phyloP scores from a whole-genome alignment of 2,888 invertebrate species.

The Chalcosyrphus nemorum region DNA sequence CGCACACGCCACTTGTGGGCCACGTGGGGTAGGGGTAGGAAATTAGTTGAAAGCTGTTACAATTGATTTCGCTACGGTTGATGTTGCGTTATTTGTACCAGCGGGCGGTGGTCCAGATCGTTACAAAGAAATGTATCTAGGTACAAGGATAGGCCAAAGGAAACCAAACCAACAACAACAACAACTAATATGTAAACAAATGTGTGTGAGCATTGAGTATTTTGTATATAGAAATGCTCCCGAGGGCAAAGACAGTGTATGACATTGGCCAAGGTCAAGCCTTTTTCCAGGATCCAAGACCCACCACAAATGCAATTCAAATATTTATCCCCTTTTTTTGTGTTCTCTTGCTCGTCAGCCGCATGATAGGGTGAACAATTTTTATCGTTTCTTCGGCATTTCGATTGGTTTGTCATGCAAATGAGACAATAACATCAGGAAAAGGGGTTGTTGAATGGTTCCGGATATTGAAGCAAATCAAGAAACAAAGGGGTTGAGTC shows the following conservation, averaged over 20 bases:
- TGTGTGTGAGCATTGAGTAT: conserved; percentile 14
- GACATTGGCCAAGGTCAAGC: conserved; percentile 65
- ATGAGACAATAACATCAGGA: conserved; percentile 31
- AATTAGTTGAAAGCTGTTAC: conserved; percentile 64
- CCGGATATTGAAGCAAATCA: conserved; percentile 26
- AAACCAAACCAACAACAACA: no score
- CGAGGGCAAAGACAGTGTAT: conserved; percentile 18
- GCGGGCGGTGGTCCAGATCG: conserved; percentile 20
- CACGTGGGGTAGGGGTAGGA: conserved; percentile 20
- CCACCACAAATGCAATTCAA: conserved; percentile 49
- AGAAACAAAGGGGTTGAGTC: background rate
- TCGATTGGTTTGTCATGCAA: conserved; percentile 54
- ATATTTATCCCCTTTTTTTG: conserved; percentile 1
- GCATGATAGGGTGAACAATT: conserved; percentile 26
- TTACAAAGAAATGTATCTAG: conserved; percentile 13
- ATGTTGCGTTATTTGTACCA: conserved; percentile 46
- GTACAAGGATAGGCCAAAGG: background rate
- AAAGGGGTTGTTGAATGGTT: conserved; percentile 41
- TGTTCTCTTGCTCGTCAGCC: no score
- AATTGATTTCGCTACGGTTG: conserved; percentile 57
- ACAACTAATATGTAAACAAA: conserved; percentile 8
- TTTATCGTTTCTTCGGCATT: conserved; percentile 26
- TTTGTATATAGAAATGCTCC: background rate
- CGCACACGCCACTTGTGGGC: conserved; percentile 31
- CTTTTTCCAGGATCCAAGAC: background rate